A percentile compares a stretch with the other conserved stretches of the same genome.
phyloP scores from a whole-genome alignment of 2,797 vertebrate species.

The Sebastes nivosus region DNA sequence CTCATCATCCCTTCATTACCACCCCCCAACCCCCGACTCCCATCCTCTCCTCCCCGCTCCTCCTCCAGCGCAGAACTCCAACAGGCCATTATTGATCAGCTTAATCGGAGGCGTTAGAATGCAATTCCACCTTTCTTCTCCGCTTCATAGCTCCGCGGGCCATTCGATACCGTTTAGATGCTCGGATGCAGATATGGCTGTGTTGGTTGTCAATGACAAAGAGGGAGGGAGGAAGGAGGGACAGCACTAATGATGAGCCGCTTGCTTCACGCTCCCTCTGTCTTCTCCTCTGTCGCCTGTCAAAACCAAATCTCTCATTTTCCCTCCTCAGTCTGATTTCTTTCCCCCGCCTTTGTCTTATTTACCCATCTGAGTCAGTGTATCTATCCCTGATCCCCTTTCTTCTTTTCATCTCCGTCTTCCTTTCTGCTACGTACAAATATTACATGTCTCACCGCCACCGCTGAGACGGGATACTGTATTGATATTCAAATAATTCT shows the following conservation, averaged over 20 bases:
- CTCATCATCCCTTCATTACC: conserved; percentile 22
- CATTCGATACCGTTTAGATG: conserved; percentile 68
- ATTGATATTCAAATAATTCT: conserved; percentile 66
- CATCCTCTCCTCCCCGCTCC: not conserved
- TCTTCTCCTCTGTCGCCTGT: conserved; percentile 28
- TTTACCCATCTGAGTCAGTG: conserved; percentile 51
- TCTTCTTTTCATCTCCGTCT: not conserved
- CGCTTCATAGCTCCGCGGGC: conserved; percentile 51
- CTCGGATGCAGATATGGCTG: conserved; percentile 62
- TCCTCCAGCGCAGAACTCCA: conserved; percentile 16
- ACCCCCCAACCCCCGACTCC: not conserved
- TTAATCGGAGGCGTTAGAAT: conserved; percentile 69
- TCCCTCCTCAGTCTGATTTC: conserved; percentile 1
- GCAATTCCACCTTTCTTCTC: conserved; percentile 66
- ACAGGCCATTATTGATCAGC: conserved; percentile 60
- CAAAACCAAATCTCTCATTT: conserved; percentile 35
- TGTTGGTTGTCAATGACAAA: conserved; percentile 32
- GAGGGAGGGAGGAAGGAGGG: conserved; percentile 14
- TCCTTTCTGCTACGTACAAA: conserved; percentile 41
- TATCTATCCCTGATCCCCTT: conserved; percentile 13
- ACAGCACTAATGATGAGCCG: conserved; percentile 45
- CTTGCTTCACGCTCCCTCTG: conserved; percentile 19
- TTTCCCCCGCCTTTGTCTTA: conserved; percentile 24
- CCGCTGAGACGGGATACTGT: conserved; percentile 1
- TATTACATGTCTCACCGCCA: conserved; percentile 18